Evolutionary conservation across 2,888 invertebrate genomes (phyloP).

Genomic region (Pseudococcus longispinus): DNA sequence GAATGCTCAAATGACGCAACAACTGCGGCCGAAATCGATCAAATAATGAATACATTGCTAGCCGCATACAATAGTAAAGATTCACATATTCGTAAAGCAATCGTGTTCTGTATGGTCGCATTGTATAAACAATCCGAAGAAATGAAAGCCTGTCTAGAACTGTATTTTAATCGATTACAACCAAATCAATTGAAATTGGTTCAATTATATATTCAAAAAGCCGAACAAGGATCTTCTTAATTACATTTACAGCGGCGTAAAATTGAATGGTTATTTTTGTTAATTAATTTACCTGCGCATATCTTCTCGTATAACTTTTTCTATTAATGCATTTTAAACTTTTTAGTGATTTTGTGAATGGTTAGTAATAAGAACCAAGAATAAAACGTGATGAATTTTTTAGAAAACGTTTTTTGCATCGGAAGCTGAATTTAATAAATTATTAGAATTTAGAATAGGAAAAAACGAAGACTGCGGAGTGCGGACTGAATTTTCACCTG

Average conservation of each 20-base stretch:
- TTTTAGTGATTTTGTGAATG: too few relatives aligned
- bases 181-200: constrained; percentile 89
- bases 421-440: too few relatives aligned
- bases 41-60: constrained; percentile 87
- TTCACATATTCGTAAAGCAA: constrained; percentile 92
- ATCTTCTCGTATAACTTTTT: too few relatives aligned
- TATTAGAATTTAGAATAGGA: too few relatives aligned
- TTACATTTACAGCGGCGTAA: constrained; percentile 61
- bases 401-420: too few relatives aligned
- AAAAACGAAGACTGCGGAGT: too few relatives aligned
- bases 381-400: too few relatives aligned
- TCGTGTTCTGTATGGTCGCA: constrained; percentile 96
- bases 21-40: constrained; percentile 74
- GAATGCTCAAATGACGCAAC: constrained; percentile 76
- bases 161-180: constrained; percentile 80
- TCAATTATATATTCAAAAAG: constrained; percentile 77
- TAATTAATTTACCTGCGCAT: too few relatives aligned
- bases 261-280: not conserved
- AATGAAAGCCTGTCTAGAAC: constrained; percentile 72
- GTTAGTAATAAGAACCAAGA: too few relatives aligned
- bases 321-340: too few relatives aligned
- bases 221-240: constrained; percentile 63
- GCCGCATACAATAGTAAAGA: constrained; percentile 91
- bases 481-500: too few relatives aligned
- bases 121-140: constrained; percentile 90